Base-by-base conservation (phyloP, 2,797 vertebrate species). In the Glossophaga mutica region DNA sequence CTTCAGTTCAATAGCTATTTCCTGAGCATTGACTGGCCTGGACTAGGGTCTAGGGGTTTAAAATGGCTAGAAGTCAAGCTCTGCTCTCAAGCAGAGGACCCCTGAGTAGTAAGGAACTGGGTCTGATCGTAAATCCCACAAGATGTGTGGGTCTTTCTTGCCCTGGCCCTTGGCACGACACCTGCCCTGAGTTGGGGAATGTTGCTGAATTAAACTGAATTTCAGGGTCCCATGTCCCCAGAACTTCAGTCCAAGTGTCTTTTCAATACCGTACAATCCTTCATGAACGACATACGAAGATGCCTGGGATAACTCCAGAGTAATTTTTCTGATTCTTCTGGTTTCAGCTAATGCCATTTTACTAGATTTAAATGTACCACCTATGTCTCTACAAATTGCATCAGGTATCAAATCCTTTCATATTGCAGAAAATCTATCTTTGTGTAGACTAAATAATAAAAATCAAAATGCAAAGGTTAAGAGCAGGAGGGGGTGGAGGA, bases 1-100 rank as follows among this genome's bases (percentile, higher is more conserved):
- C 67, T 94, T 96, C n/a, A 50, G 18, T 82, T 94, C 78, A 88
- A 15, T 46, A 90, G 71, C 46, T 57, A 86, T 83, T 95, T 88
- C 48, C 55, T 74, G 55, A 46, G 39, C n/a, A 73, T 18, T 84
- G 39, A 88, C 21, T 48, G 42, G 55, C 26, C 50, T 67, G 29
- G 29, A 78, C n/a, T 48, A 59, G 71, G 46, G 46, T 34, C 2
- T 59, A 90, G 44, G 50, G 37, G 67, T 76, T 92, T 70, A 55
- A 77, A 94, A 93, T 29, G 3, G 29, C 52, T 81, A 77, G 10
- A 92, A 92, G 48, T 83, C 65, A 88, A 10, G 14, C 5, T 6
- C 21, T 71, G 3, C 32, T 78, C 10, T 67, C 67, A 93, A 84
- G 42, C 32, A 44, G 4, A 91, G 32, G 29, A 68, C n/a, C 37